Percentiles rank a stretch among this genome's conserved stretches.
phyloP scores from a whole-genome alignment of 2,888 invertebrate genomes.

The Dicyrtoma fusca region DNA sequence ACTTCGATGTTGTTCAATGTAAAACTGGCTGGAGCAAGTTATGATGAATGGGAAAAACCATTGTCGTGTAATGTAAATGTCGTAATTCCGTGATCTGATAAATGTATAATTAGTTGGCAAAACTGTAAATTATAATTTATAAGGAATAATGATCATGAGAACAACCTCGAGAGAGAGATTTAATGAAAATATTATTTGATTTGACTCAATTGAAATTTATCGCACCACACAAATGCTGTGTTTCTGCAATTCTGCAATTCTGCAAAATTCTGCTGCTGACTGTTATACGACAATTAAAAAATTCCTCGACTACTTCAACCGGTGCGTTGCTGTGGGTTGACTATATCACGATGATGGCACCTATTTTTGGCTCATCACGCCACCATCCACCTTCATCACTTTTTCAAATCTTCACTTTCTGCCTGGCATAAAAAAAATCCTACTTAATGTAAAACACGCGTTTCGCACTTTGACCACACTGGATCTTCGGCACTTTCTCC shows the following conservation, averaged over 20 bases:
- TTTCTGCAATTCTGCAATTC: constrained; percentile 7
- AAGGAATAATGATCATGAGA: no score
- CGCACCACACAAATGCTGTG: constrained; percentile 32
- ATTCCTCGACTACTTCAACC: not conserved
- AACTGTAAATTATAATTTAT: no score
- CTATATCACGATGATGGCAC: constrained; percentile 5
- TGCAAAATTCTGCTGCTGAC: constrained; percentile 22
- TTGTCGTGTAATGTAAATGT: constrained; percentile 26
- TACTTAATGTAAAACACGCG: constrained; percentile 14
- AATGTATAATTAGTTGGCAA: no score
- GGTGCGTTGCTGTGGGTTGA: constrained; percentile 19
- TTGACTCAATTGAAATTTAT: constrained; percentile 33
- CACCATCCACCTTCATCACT: constrained; percentile 17
- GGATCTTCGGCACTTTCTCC: constrained; percentile 24
- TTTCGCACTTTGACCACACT: constrained; percentile 25
- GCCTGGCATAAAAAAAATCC: constrained; percentile 25
- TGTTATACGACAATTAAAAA: constrained; percentile 20
- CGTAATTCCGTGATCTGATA: constrained; percentile 15
- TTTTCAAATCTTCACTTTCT: constrained; percentile 31
- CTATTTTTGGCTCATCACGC: constrained; percentile 17
- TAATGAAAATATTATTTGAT: constrained; percentile 18
- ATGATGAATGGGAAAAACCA: constrained; percentile 18
- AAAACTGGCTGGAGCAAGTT: constrained; percentile 14
- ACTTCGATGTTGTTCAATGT: constrained; percentile 27
- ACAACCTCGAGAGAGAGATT: no score